A percentile compares a stretch with the other conserved stretches of the same genome.
Conservation (phyloP, 2,797 vertebrate species). For the Pangasius krempfi region DNA sequence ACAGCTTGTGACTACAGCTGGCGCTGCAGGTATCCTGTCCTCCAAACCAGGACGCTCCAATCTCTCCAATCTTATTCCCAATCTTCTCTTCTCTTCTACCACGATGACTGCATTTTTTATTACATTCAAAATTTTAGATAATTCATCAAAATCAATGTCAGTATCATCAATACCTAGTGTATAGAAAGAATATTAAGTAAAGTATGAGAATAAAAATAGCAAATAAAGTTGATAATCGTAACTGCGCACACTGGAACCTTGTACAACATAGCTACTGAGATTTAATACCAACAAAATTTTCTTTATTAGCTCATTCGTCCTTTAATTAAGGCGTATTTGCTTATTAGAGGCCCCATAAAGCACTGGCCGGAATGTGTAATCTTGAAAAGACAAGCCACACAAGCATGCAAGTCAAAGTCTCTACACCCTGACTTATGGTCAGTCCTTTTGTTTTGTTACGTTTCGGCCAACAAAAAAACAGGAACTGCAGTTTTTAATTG, state of each 20-base stretch:
- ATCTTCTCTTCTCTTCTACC: neutral
- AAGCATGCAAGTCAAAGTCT: neutral
- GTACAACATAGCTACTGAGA: neutral
- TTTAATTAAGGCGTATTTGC: neutral
- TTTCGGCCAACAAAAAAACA: neutral
- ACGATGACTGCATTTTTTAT: neutral
- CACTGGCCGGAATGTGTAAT: neutral
- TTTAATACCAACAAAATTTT: neutral
- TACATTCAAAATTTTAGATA: neutral
- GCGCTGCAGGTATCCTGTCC: neutral
- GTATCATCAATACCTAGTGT: neutral
- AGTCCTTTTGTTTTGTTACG: neutral
- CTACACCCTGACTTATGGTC: neutral
- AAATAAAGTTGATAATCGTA: neutral
- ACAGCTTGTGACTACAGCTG: neutral
- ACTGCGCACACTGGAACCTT: neutral
- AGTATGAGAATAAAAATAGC: neutral
- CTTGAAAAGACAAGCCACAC: neutral
- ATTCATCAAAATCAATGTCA: neutral
- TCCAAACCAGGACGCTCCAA: neutral
- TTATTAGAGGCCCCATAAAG: neutral
- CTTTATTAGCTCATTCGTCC: neutral
- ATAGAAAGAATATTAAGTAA: neutral
- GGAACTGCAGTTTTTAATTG: neutral
- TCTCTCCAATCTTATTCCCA: no score